Evolutionary conservation across 2,888 invertebrate genomes (phyloP).

Genomic region (Aphodius granarius): DNA sequence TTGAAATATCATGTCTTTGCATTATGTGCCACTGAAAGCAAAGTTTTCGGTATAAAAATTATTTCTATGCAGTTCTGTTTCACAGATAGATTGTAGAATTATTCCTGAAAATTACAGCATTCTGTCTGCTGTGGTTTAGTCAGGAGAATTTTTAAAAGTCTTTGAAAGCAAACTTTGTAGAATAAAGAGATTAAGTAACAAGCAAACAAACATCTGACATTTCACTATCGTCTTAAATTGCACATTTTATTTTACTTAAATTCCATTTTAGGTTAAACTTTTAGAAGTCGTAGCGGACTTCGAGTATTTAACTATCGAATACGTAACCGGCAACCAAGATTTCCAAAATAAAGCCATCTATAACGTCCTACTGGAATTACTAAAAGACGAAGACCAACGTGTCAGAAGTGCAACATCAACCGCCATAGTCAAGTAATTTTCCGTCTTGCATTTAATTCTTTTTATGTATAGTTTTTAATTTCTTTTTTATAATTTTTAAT

Average conservation of each 20-base stretch:
- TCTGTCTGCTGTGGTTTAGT: too few relatives aligned
- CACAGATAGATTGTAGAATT: too few relatives aligned
- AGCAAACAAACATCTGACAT: not conserved
- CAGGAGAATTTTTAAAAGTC: too few relatives aligned
- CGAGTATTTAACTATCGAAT: constrained; percentile 61
- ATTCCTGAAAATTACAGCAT: too few relatives aligned
- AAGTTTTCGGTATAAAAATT: too few relatives aligned
- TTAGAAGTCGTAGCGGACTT: constrained; percentile 64
- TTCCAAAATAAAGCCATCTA: constrained; percentile 63
- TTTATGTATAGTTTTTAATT: not conserved
- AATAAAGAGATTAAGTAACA: too few relatives aligned
- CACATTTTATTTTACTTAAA: not conserved
- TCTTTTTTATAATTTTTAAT: too few relatives aligned
- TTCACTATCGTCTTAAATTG: too few relatives aligned
- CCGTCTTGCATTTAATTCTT: not conserved
- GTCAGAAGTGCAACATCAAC: constrained; percentile 73
- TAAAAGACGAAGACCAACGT: constrained; percentile 76
- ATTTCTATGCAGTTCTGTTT: too few relatives aligned
- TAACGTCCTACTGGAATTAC: constrained; percentile 64
- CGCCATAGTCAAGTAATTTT: constrained; percentile 64
- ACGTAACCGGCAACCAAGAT: constrained; percentile 55
- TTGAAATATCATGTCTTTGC: too few relatives aligned
- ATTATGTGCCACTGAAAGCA: too few relatives aligned
- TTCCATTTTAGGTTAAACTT: constrained; percentile 64
- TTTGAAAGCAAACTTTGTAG: too few relatives aligned